These are phyloP conservation scores for Sesia apiformis DNA, from an alignment of 2,888 invertebrate genomes.

Conservation along the genomic window DNA sequence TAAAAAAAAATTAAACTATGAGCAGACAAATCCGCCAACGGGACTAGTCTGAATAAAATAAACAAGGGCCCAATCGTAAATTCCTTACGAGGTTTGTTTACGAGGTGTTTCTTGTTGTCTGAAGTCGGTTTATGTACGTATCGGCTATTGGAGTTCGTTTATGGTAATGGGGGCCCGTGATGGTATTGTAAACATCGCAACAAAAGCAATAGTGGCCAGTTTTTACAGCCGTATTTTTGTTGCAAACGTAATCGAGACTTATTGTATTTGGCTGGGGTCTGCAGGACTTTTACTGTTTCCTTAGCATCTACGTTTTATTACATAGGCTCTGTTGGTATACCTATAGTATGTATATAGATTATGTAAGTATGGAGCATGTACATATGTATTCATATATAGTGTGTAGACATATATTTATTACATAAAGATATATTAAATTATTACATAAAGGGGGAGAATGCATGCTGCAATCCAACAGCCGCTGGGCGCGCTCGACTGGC, in stretches of 20 bases:
- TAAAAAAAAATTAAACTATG: neutral
- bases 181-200: neutral
- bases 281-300: no score
- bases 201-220: neutral
- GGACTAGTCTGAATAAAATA: constrained; percentile 15
- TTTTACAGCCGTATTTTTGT: neutral
- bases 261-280: no score
- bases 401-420: no score
- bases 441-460: no score
- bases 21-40: neutral
- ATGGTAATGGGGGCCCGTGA: constrained; percentile 17
- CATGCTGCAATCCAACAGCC: no score
- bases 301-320: no score
- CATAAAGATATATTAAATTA: no score
- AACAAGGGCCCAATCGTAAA: constrained; percentile 34
- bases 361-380: no score
- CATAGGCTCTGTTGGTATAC: no score
- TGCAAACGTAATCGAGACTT: neutral
- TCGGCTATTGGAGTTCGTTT: constrained; percentile 23
- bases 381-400: no score
- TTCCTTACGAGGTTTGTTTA: constrained; percentile 24
- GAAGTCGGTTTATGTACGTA: constrained; percentile 17
- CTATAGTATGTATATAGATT: no score
- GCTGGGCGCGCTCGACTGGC: no score
- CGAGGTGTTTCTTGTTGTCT: constrained; percentile 17